A percentile compares a stretch with the other conserved stretches of the same genome.
phyloP scores from a whole-genome alignment of 2,113 vertebrate species.

The Pionites leucogaster region DNA sequence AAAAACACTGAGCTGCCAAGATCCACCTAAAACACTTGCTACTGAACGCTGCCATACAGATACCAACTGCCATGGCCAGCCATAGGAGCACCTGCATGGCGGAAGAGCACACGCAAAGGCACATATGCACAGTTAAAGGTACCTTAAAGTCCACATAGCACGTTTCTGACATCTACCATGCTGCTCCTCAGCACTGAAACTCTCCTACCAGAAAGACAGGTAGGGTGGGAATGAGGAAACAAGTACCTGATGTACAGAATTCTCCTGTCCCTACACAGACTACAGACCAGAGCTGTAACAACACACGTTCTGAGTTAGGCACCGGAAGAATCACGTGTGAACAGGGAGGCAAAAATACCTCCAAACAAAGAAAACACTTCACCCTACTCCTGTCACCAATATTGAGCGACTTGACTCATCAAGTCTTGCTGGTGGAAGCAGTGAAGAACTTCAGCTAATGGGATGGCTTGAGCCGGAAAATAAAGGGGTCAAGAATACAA shows the following conservation, averaged over 20 bases:
- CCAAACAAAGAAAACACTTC: neutral
- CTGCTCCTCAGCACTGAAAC: neutral
- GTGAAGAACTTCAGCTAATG: neutral
- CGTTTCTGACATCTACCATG: fast-evolving
- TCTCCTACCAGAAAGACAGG: neutral
- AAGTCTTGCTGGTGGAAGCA: neutral
- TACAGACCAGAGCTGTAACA: neutral
- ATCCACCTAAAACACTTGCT: fast-evolving
- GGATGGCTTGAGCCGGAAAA: neutral
- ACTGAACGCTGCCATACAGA: neutral
- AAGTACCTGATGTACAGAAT: neutral
- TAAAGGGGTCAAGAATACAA: neutral
- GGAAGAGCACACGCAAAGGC: neutral
- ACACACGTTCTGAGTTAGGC: neutral
- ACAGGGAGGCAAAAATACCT: neutral
- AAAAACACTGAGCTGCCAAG: neutral
- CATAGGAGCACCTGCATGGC: fast-evolving
- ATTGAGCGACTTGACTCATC: neutral
- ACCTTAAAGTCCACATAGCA: neutral
- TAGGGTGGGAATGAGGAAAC: neutral
- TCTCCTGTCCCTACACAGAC: neutral
- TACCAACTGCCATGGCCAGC: neutral
- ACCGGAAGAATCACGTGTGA: neutral
- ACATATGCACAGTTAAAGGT: fast-evolving
- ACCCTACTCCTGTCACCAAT: neutral